Evolutionary conservation across 2,888 invertebrate genomes (phyloP).

Genomic region (Zygaena filipendulae): DNA sequence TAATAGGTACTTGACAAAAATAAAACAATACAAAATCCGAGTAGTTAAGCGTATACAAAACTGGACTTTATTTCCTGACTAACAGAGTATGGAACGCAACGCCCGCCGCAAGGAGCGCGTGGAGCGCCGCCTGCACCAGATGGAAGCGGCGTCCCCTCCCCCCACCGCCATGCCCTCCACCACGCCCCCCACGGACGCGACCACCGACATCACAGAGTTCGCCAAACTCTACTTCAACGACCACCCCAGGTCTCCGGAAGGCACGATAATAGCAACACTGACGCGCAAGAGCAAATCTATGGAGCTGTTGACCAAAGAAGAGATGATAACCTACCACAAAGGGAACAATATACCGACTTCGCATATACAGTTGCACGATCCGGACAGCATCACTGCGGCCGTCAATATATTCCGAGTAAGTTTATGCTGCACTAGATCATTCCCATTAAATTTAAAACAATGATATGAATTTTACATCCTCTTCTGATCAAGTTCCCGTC

Average conservation of each 20-base stretch:
- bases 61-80: no score
- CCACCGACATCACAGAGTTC: constrained; percentile 90
- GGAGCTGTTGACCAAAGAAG: constrained; percentile 87
- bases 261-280: constrained; percentile 87
- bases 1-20: no score
- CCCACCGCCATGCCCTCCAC: constrained; percentile 30
- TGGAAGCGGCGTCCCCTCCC: constrained; percentile 62
- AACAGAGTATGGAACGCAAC: constrained; percentile 73
- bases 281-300: constrained; percentile 83
- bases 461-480: no score
- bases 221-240: constrained; percentile 94
- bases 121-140: constrained; percentile 85
- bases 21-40: no score
- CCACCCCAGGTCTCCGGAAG: constrained; percentile 87
- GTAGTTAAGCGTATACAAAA: no score
- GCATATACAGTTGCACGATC: constrained; percentile 95
- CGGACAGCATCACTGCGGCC: constrained; percentile 90
- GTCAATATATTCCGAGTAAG: constrained; percentile 90
- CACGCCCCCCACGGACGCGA: constrained; percentile 67
- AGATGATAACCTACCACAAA: constrained; percentile 92
- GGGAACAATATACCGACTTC: constrained; percentile 91
- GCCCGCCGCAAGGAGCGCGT: constrained; percentile 86
- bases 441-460: no score
- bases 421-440: no score
- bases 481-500: no score